Evolutionary conservation across 35 echinoderm and acorn worm species (phyloP).

Genomic region (Patiria miniata): DNA sequence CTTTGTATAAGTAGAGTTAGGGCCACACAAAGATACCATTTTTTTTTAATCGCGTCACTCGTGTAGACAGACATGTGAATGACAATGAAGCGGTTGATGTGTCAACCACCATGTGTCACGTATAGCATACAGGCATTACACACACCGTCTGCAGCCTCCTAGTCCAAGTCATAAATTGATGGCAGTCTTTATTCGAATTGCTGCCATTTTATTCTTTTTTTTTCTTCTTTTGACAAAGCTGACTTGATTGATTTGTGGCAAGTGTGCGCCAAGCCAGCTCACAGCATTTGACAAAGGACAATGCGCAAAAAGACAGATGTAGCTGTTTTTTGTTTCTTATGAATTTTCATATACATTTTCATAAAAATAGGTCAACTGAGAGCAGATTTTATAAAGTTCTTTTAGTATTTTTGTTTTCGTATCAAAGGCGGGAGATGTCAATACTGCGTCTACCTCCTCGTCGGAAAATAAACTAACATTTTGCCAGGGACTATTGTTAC

Average conservation of each 20-base stretch:
- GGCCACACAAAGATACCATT: too few relatives aligned
- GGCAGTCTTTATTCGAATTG: background rate
- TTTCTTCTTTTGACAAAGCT: background rate
- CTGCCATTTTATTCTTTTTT: too few relatives aligned
- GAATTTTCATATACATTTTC: background rate
- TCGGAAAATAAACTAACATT: conserved; percentile 19
- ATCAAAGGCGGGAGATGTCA: background rate
- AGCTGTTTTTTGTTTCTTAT: background rate
- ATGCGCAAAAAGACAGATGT: conserved; percentile 2
- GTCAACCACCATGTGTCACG: too few relatives aligned
- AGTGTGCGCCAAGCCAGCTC: background rate
- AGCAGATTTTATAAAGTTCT: background rate
- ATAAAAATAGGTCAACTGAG: background rate
- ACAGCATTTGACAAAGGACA: background rate
- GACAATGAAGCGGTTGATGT: too few relatives aligned
- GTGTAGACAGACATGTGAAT: too few relatives aligned
- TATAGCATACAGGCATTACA: too few relatives aligned
- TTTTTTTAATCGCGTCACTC: too few relatives aligned
- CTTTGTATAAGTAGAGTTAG: too few relatives aligned
- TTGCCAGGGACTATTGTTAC: background rate
- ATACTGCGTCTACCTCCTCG: background rate
- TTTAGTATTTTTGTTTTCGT: background rate
- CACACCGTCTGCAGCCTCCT: too few relatives aligned
- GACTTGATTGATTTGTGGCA: background rate
- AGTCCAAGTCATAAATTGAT: background rate